A percentile compares a stretch with the other conserved stretches of the same genome.
These are phyloP conservation scores for Syrmaticus mikado DNA, from an alignment of 2,113 vertebrate genomes.

Conservation along the genomic window DNA sequence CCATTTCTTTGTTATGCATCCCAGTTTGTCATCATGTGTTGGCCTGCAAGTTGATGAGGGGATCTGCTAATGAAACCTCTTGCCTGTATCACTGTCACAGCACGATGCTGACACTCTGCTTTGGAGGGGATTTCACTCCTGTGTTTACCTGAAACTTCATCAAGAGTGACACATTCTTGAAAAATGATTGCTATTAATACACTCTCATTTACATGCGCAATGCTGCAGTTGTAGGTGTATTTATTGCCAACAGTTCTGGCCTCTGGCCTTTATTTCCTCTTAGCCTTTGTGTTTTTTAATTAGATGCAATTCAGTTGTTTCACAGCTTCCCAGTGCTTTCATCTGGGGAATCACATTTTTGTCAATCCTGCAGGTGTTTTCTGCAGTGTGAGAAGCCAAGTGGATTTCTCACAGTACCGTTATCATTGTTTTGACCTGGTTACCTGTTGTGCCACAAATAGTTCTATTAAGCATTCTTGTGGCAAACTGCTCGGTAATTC, in stretches of 20 bases:
- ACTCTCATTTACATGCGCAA: fast-evolving
- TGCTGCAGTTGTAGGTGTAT: background rate
- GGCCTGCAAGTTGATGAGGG: background rate
- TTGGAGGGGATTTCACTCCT: background rate
- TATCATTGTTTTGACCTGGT: background rate
- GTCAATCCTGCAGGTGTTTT: background rate
- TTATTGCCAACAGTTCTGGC: background rate
- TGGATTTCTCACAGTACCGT: background rate
- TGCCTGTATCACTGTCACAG: background rate
- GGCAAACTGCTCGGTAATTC: background rate
- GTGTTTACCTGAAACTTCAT: background rate
- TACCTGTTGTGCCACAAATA: background rate
- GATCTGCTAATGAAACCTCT: background rate
- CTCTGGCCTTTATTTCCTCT: background rate
- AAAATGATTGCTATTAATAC: background rate
- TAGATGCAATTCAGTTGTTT: conserved; percentile 27
- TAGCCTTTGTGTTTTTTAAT: conserved; percentile 10
- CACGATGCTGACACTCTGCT: background rate
- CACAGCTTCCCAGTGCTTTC: background rate
- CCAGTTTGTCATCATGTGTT: fast-evolving
- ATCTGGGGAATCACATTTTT: background rate
- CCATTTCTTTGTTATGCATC: background rate
- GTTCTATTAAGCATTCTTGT: background rate
- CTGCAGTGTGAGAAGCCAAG: background rate
- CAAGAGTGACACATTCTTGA: background rate